Conservation (phyloP, 2,888 invertebrate genomes). For the Sepioteuthis lessoniana region DNA sequence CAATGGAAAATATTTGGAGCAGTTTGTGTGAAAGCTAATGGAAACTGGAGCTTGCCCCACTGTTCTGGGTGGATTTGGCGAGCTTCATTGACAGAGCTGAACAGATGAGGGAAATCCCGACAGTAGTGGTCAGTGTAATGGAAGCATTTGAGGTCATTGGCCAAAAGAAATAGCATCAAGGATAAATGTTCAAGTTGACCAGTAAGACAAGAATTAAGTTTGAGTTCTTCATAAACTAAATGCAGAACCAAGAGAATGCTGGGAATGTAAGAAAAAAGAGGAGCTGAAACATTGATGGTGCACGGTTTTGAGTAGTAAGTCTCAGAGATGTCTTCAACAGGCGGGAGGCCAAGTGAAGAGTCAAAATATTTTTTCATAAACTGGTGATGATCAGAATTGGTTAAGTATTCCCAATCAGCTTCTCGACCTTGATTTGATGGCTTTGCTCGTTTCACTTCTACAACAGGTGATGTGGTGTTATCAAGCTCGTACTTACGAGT, state of each 20-base stretch:
- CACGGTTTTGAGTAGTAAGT: conserved; percentile 64
- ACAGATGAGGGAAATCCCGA: conserved; percentile 85
- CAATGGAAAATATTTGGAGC: conserved; percentile 85
- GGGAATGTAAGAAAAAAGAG: conserved; percentile 84
- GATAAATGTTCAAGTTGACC: conserved; percentile 83
- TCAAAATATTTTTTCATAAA: conserved; percentile 54
- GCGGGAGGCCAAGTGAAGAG: conserved; percentile 54
- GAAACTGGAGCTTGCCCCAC: conserved; percentile 74
- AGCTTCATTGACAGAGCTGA: conserved; percentile 64
- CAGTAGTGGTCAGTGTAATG: conserved; percentile 87
- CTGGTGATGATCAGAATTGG: conserved; percentile 79
- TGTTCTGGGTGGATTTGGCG: conserved; percentile 67
- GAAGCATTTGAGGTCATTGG: conserved; percentile 83
- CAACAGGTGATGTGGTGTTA: conserved; percentile 77
- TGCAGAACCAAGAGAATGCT: conserved; percentile 87
- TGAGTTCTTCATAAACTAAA: conserved; percentile 91
- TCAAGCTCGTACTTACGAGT: conserved; percentile 72
- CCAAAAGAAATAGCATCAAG: conserved; percentile 83
- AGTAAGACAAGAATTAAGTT: conserved; percentile 83
- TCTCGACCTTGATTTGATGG: conserved; percentile 85
- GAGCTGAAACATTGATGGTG: conserved; percentile 78
- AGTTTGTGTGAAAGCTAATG: conserved; percentile 79
- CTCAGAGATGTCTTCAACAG: conserved; percentile 52
- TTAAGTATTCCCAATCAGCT: conserved; percentile 87
- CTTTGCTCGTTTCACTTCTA: conserved; percentile 83